Evolutionary conservation across 2,113 vertebrate genomes (phyloP).

Genomic region (Romanogobio albipinnatus): DNA sequence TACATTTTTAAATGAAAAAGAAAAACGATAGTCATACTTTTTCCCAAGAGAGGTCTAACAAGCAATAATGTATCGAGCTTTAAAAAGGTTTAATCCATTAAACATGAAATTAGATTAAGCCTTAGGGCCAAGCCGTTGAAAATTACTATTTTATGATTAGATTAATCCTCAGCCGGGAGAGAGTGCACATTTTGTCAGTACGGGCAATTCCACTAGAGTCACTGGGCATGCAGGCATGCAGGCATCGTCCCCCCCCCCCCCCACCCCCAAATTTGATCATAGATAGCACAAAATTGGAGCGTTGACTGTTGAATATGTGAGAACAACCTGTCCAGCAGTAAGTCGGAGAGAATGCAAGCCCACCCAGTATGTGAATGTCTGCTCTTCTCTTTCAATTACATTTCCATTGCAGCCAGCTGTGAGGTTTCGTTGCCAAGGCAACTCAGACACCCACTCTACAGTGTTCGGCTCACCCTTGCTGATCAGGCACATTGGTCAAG

Average conservation of each 20-base stretch:
- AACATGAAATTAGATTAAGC: slow-evolving; percentile 56
- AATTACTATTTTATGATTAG: slow-evolving; percentile 52
- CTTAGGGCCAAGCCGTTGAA: slow-evolving; percentile 39
- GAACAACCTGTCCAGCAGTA: slow-evolving; percentile 26
- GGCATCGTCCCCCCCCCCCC: neutral
- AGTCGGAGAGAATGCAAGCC: slow-evolving; percentile 7
- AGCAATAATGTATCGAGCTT: slow-evolving; percentile 51
- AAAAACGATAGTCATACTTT: neutral
- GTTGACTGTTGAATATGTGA: slow-evolving; percentile 7
- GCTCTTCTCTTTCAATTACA: slow-evolving; percentile 48
- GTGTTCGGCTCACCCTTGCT: slow-evolving; percentile 49
- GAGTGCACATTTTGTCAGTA: slow-evolving; percentile 10
- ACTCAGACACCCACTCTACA: slow-evolving; percentile 52
- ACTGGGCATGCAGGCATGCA: neutral
- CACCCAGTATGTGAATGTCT: slow-evolving; percentile 43
- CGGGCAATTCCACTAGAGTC: slow-evolving; percentile 30
- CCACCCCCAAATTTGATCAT: neutral
- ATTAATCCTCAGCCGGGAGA: slow-evolving; percentile 47
- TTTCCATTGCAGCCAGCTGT: slow-evolving; percentile 54
- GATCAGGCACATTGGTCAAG: slow-evolving; percentile 51
- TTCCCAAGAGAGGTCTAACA: slow-evolving; percentile 5
- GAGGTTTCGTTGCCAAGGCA: slow-evolving; percentile 54
- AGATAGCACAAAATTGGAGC: neutral
- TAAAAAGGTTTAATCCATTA: slow-evolving; percentile 55
- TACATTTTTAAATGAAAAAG: neutral